Base-by-base conservation (phyloP, 2,888 invertebrate species). In the Sphaerophoria taeniata region DNA sequence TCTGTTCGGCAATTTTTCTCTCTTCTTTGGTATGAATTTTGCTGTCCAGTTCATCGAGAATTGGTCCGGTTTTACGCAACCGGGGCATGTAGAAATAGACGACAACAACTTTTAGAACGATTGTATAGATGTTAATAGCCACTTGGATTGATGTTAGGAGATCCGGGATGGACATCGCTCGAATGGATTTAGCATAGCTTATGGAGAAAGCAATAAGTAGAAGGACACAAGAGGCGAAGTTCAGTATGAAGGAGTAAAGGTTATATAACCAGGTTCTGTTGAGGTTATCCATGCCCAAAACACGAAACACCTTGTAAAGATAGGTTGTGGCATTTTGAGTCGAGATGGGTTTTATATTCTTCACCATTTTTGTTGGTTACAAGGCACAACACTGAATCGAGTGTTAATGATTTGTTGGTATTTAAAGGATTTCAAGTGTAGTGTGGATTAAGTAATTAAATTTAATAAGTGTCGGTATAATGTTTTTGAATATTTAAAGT, bases 261-360 rank as follows among this genome's bases (percentile, higher is more conserved):
- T 70, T 43, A 31, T 83, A 83, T 0, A n/a, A 4, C 77, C 83
- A 83, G 34, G 73, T 78, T 0, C 47, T 24, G 39, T 83, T 83
- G 5, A 78, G 51, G 53, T 83, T 83, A 45, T 83, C 83, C 16
- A 83, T 63, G 45, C 83, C 83, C n/a, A 83, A 45, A 9, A 39
- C 5, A 31, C 82, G 61, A 4, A 83, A 11, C 3, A 83, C 55
- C 3, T 43, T 70, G 39, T 71, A 83, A 1, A 83, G 53, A 12
- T 72, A 67, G 0, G 39, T 71, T 7, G 72, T 72, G 16, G 43
- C 72, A 12, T 78, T 60, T 14, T 61, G 60, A 3, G 78, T 60
- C 3, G 78, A 78, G 9, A 78, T 60, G 6, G 43, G 51, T 2
- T 58, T 39, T 3, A 43, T 0, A n/a, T n/a, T n/a, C n/a, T n/a